Evolutionary conservation across 2,797 vertebrate species (phyloP).

Genomic region (Gymnodraco acuticeps): DNA sequence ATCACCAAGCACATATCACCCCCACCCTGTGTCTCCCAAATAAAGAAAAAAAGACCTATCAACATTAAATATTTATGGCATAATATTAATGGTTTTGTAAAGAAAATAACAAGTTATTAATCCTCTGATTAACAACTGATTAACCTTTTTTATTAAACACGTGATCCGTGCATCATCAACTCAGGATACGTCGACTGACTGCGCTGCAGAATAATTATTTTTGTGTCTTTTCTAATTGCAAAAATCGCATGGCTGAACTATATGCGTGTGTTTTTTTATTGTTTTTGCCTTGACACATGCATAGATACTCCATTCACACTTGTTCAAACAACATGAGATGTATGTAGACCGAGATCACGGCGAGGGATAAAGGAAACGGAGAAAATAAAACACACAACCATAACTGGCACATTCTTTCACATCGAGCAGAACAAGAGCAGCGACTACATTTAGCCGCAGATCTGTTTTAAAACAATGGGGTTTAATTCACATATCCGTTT

Average conservation of each 20-base stretch:
- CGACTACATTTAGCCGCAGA: constrained; percentile 82
- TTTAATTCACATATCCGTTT: constrained; percentile 87
- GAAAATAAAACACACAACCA: constrained; percentile 74
- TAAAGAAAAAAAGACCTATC: constrained; percentile 79
- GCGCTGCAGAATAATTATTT: constrained; percentile 88
- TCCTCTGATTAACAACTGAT: constrained; percentile 91
- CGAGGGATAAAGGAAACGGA: constrained; percentile 66
- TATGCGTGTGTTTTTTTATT: constrained; percentile 54
- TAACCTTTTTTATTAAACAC: constrained; percentile 90
- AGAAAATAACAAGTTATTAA: constrained; percentile 91
- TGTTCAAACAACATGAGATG: constrained; percentile 68
- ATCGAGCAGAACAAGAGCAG: constrained; percentile 53
- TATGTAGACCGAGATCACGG: constrained; percentile 70
- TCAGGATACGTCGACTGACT: constrained; percentile 86
- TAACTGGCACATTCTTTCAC: constrained; percentile 74
- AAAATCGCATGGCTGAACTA: constrained; percentile 86
- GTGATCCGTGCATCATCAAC: constrained; percentile 87
- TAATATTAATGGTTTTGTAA: constrained; percentile 89
- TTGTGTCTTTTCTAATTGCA: constrained; percentile 89
- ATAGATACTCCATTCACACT: constrained; percentile 58
- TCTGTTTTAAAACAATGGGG: constrained; percentile 84
- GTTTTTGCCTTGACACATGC: constrained; percentile 57
- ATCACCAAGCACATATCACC: constrained; percentile 70
- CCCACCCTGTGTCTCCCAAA: constrained; percentile 60
- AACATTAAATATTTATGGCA: constrained; percentile 90